Percentiles rank a stretch among this genome's conserved stretches.
Conservation (phyloP, 1,140 invertebrate genomes). For the Hylyphantes graminicola region DNA sequence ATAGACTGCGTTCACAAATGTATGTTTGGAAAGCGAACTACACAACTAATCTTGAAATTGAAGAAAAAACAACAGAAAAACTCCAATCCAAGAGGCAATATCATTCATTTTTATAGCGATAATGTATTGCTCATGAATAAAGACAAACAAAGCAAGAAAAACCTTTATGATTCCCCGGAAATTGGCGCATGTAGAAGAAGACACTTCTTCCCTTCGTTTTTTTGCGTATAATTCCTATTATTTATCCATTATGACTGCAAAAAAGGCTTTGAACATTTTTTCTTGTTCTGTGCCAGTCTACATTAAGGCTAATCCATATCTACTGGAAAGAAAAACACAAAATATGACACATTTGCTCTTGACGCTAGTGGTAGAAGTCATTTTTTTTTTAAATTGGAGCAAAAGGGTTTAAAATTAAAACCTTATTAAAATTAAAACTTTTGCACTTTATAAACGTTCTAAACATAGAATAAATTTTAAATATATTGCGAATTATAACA, state of each 20-base stretch:
- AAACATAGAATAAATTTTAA: too few species aligned
- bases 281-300: constrained; percentile 33
- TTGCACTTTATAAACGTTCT: too few species aligned
- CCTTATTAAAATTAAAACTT: too few species aligned
- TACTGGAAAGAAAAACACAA: constrained; percentile 14
- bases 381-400: not conserved
- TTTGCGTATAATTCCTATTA: constrained; percentile 32
- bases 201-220: constrained; percentile 33
- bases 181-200: constrained; percentile 32
- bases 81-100: constrained; percentile 27
- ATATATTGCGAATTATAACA: too few species aligned
- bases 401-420: too few species aligned
- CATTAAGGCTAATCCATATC: constrained; percentile 36
- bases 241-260: constrained; percentile 40
- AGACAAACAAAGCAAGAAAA: constrained; percentile 36
- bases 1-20: constrained; percentile 16
- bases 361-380: constrained; percentile 8
- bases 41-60: constrained; percentile 40
- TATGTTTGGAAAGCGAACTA: constrained; percentile 21
- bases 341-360: not conserved
- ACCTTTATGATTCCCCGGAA: constrained; percentile 36
- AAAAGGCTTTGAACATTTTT: constrained; percentile 34
- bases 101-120: constrained; percentile 50
- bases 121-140: constrained; percentile 48
- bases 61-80: constrained; percentile 27